Evolutionary conservation across 2,797 vertebrate genomes (phyloP).

Genomic region (Moxostoma hubbsi): DNA sequence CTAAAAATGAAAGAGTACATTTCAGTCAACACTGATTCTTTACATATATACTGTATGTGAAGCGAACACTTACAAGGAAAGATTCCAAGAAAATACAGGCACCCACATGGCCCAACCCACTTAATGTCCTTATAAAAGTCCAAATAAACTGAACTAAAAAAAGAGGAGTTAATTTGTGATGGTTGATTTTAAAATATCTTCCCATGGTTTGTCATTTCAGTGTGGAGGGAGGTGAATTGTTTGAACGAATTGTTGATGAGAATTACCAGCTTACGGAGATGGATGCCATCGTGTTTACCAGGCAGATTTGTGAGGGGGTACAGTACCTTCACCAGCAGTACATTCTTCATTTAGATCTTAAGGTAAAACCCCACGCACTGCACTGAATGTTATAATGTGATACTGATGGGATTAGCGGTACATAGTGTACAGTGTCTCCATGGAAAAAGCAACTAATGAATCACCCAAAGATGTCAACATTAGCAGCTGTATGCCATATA

Average conservation of each 20-base stretch:
- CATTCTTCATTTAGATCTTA: constrained; percentile 88
- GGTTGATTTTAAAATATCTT: background rate
- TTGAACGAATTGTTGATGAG: constrained; percentile 87
- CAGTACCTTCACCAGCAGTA: constrained; percentile 89
- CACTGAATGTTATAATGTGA: constrained; percentile 21
- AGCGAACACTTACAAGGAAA: background rate
- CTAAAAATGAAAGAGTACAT: background rate
- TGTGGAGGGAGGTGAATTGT: constrained; percentile 87
- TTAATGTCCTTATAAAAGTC: background rate
- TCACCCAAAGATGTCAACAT: constrained; percentile 29
- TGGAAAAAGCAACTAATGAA: constrained; percentile 23
- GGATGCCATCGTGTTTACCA: constrained; percentile 85
- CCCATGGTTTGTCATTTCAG: constrained; percentile 66
- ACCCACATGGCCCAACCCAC: background rate
- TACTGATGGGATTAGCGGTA: background rate
- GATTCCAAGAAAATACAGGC: background rate
- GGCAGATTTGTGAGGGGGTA: constrained; percentile 87
- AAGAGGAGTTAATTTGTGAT: constrained; percentile 18
- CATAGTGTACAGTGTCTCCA: constrained; percentile 22
- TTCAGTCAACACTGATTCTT: background rate
- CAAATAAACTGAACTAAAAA: background rate
- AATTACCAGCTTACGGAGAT: constrained; percentile 83
- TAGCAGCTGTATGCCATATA: background rate
- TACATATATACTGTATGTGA: background rate
- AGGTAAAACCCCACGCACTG: constrained; percentile 71